phyloP scores from a whole-genome alignment of 2,888 invertebrate genomes.

The Lamellibrachia columna region DNA sequence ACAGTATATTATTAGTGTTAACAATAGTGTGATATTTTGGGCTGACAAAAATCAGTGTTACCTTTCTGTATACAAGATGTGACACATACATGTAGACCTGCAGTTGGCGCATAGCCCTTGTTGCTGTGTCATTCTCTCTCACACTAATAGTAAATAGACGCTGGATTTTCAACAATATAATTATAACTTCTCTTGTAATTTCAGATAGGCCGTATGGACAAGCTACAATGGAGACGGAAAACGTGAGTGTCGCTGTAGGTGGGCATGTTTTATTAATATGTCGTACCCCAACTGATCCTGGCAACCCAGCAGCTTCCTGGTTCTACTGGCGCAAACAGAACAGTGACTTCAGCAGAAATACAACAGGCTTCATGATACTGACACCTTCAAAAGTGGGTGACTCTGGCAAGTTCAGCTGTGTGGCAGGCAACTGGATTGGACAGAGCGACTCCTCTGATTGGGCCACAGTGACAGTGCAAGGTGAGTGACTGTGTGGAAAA shows the following conservation, averaged over 20 bases:
- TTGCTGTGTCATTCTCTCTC: too few relatives aligned
- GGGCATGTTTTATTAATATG: not conserved
- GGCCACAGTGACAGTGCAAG: too few relatives aligned
- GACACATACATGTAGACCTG: too few relatives aligned
- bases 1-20: too few relatives aligned
- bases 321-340: not conserved
- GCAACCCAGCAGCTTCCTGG: not conserved
- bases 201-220: not conserved
- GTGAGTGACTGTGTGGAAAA: too few relatives aligned
- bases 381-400: not conserved
- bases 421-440: not conserved
- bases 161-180: not conserved
- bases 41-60: too few relatives aligned
- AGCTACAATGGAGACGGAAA: not conserved
- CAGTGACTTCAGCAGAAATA: not conserved
- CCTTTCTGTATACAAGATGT: too few relatives aligned
- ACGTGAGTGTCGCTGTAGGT: not conserved
- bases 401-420: not conserved
- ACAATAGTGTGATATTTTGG: too few relatives aligned
- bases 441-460: not conserved
- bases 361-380: not conserved
- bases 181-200: not conserved
- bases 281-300: not conserved
- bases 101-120: too few relatives aligned
- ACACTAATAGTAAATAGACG: too few relatives aligned